These are phyloP conservation scores for Ostrea denselamellosa DNA, from an alignment of 1,140 invertebrate genomes.

Conservation along the genomic window DNA sequence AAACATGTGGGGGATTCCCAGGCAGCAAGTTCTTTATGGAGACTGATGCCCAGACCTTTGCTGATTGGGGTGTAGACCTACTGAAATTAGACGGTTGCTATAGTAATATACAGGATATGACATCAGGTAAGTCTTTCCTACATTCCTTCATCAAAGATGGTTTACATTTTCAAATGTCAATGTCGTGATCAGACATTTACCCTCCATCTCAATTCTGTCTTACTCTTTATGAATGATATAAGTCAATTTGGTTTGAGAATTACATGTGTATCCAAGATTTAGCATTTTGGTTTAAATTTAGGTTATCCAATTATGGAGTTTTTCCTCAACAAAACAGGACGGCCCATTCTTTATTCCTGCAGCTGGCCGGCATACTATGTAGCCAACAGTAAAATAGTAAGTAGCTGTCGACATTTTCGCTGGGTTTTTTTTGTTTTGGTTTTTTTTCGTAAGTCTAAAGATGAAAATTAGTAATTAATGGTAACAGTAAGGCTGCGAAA, in stretches of 20 bases:
- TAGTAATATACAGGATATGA: slow-evolving; percentile 83
- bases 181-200: neutral
- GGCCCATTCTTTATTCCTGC: slow-evolving; percentile 86
- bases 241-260: no score
- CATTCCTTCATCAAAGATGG: neutral
- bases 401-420: neutral
- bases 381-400: slow-evolving; percentile 45
- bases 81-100: slow-evolving; percentile 98
- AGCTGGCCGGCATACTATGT: slow-evolving; percentile 64
- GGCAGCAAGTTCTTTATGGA: slow-evolving; percentile 92
- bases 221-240: no score
- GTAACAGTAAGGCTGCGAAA: no score
- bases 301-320: slow-evolving; percentile 94
- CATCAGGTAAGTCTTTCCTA: slow-evolving; percentile 59
- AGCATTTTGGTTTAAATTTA: neutral
- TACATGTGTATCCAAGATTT: no score
- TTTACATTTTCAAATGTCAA: neutral
- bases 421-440: no score
- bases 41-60: slow-evolving; percentile 93
- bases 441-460: no score
- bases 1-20: slow-evolving; percentile 96
- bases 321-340: slow-evolving; percentile 91
- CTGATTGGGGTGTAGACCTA: slow-evolving; percentile 98
- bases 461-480: no score
- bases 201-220: no score